Base-by-base conservation (phyloP, 2,888 invertebrate genomes). In the Stenurella melanura region DNA sequence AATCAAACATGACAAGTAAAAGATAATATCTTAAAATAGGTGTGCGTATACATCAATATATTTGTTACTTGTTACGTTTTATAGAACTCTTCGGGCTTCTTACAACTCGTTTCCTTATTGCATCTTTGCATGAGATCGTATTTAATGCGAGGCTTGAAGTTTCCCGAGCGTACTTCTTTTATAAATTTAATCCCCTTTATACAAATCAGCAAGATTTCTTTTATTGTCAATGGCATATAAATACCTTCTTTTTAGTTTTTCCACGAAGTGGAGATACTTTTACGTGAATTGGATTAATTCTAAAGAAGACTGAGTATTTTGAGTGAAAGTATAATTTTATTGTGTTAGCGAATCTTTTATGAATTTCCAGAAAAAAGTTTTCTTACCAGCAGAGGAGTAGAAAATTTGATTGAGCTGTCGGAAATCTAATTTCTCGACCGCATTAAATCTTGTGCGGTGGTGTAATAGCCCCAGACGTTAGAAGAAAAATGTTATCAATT, bases 1-100 rank as follows among this genome's bases (percentile, higher is more conserved):
- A 66, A 66, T 66, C 50, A 10, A 38, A 66, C 42, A 42, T 50
- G 64, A 66, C 64, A 50, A 18, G 21, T 18, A 66, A 19, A 42
- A 66, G 18, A 66, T 21, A 50, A 42, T 66, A 42, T 66, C 42
- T 38, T 42, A 42, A 30, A 19, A 18, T 19, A 64, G 18, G 64
- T 64, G 34, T 17, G 38, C 64, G 10, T 34, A 42, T 18, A 38
- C 38, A 42, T 66, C 38, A 42, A 18, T 66, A 58, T 58, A 58
- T 12, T n/a, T 50, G n/a, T n/a, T 50, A n/a, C 21, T 50, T 50
- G n/a, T n/a, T 50, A n/a, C 15, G n/a, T 42, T 42, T 42, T 2
- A n/a, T 50, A 50, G n/a, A 50, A 50, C n/a, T 50, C 0, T n/a
- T 50, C 15, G 12, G 12, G 15, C n/a, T n/a, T 17, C n/a, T 7